Base-by-base conservation (phyloP, 64 coral and sea anemone genomes). In the Stichodactyla helianthus region DNA sequence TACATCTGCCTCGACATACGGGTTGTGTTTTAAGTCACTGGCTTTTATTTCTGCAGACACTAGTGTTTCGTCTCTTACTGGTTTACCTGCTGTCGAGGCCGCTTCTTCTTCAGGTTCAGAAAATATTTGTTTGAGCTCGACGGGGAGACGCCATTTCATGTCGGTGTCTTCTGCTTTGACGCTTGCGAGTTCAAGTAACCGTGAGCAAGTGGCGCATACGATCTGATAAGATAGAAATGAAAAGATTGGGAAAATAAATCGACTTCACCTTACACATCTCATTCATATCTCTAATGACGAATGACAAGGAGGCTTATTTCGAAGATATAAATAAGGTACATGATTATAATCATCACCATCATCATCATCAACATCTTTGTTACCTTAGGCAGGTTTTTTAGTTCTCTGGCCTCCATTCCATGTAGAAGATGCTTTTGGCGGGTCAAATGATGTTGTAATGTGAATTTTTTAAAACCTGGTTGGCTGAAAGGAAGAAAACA, bases 351-450 rank as follows among this genome's bases (percentile, higher is more conserved):
- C 19, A 65, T 23, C 62, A 65, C 22, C 18, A 65, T 65, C 62
- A 65, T 23, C 20, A n/a, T 7, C 67, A 71, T 71, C 67, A 71
- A 26, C 64, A 70, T 70, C 18, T 15, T 19, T 20, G 13, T 65
- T 52, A 98, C 92, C 87, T 98, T 98, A 1, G 96, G 96, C 14
- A 98, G 87, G 51, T 94, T 62, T 86, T 88, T 90, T 5, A 98
- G 90, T 53, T 90, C 52, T 10, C 96, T 71, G 63, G 93, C 87
- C 81, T 98, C 96, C 88, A 90, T 84, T 50, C 97, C 97, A 86
- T 99, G 97, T 10, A 95, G 86, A 10, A 99, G 25, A 82, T 93
- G 93, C 82, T 82, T 99, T 89, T 99, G 97, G 11, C 88, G 87
- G 11, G 77, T 88, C 22, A 99, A 70, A 79, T 91, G 93, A 17